Percentiles rank a stretch among this genome's conserved stretches.
These are phyloP conservation scores for Thalassarche chlororhynchos DNA, from an alignment of 2,113 vertebrate genomes.

Conservation along the genomic window DNA sequence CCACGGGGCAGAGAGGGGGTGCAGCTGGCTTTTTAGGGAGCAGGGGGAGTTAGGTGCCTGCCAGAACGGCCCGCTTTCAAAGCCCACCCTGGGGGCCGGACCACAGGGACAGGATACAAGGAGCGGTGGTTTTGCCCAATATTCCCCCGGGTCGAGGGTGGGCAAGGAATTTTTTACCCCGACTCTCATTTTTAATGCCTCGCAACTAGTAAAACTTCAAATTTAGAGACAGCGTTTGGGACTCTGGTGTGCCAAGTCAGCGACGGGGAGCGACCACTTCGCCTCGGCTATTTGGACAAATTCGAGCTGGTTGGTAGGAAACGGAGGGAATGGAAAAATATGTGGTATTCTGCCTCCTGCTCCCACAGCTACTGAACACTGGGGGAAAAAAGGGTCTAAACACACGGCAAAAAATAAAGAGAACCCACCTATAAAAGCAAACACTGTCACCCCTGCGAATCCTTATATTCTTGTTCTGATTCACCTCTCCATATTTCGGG, in stretches of 20 bases:
- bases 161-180: background rate
- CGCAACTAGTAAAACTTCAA: background rate
- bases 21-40: background rate
- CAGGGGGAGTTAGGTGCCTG: background rate
- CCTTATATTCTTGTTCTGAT: background rate
- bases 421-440: background rate
- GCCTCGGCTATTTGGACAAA: background rate
- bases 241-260: background rate
- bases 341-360: background rate
- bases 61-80: background rate
- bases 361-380: background rate
- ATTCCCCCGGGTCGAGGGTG: background rate
- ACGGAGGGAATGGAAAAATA: constrained; percentile 4
- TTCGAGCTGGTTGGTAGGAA: background rate
- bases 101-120: background rate
- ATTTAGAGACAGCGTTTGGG: background rate
- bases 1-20: accelerated
- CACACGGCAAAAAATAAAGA: background rate
- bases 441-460: background rate
- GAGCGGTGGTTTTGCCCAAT: background rate
- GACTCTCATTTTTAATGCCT: background rate
- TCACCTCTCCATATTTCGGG: background rate
- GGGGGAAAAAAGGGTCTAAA: background rate
- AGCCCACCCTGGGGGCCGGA: background rate
- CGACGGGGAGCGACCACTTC: accelerated